Base-by-base conservation (phyloP, 2,797 vertebrate species). In the Rousettus madagascariensis region DNA sequence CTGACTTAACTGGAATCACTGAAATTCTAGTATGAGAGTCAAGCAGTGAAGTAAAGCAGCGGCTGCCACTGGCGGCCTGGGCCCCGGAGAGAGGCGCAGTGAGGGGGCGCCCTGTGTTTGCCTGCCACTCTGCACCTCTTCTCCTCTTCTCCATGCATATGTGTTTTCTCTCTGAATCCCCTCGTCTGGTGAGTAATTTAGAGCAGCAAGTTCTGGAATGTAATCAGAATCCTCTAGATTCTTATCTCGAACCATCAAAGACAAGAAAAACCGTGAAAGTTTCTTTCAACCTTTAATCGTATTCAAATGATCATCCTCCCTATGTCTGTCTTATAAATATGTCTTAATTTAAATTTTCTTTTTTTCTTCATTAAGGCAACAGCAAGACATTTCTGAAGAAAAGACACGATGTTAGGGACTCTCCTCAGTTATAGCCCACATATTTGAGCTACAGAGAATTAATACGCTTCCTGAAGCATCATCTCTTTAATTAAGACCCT, bases 211-310 rank as follows among this genome's bases (percentile, higher is more conserved):
- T 61, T 8, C 43, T 36, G 5, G 6, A 84, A 65, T 22, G 28
- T 63, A 72, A 36, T 84, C 28, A 43, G 36, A 57, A 51, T 86
- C 68, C 30, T 86, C n/a, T 2, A 93, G 53, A 68, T 86, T 93
- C 84, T 80, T 3, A 8, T 66, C n/a, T 84, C 83, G 30, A 41
- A 55, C 19, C 38, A 66, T 78, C 28, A 72, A 91, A 93, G 53
- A 53, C 5, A 36, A 69, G 84, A 33, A 91, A 59, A 41, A 24
- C 8, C 0, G 1, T 20, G 36, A 51, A 72, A 57, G 11, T 53
- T 43, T 85, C 22, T 93, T 87, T 82, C 4, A 80, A 17, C 0
- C 4, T 84, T 38, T 69, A 88, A 30, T 74, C 51, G 55, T 33
- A 7, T 63, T 83, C 28, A 86, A 16, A 84, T 86, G 5, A 61